phyloP scores from a whole-genome alignment of 2,797 vertebrate species.

The Ptychadena robeensis region DNA sequence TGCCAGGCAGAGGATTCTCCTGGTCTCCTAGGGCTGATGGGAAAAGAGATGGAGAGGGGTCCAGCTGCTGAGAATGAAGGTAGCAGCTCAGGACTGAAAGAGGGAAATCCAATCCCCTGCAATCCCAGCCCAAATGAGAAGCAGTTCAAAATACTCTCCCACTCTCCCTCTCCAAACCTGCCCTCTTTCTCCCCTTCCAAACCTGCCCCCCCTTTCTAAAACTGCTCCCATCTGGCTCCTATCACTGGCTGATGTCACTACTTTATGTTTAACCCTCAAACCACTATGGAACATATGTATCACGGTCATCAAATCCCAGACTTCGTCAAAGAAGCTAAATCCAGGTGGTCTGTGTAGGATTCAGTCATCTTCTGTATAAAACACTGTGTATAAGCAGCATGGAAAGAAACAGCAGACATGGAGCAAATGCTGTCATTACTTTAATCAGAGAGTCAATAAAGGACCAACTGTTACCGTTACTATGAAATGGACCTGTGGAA shows the following conservation, averaged over 20 bases:
- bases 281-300: conserved; percentile 43
- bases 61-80: conserved; percentile 50
- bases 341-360: conserved; percentile 37
- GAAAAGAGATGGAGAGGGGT: conserved; percentile 27
- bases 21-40: conserved; percentile 40
- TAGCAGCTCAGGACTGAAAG: conserved; percentile 52
- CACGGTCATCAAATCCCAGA: conserved; percentile 27
- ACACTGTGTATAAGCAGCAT: conserved; percentile 15
- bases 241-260: conserved; percentile 58
- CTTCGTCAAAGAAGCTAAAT: not conserved
- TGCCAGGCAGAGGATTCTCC: conserved; percentile 32
- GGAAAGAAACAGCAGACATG: conserved; percentile 22
- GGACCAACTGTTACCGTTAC: not conserved
- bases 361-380: conserved; percentile 15
- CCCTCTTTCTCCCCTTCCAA: conserved; percentile 43
- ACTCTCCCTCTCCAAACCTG: conserved; percentile 30
- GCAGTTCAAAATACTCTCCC: conserved; percentile 45
- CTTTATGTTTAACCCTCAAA: conserved; percentile 51
- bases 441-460: conserved; percentile 9
- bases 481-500: not conserved
- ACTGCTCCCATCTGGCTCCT: conserved; percentile 61
- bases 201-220: conserved; percentile 31
- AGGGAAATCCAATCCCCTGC: conserved; percentile 47
- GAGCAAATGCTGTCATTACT: conserved; percentile 4
- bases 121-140: conserved; percentile 58